Conservation (phyloP, 2,797 vertebrate species). For the Furcifer pardalis region DNA sequence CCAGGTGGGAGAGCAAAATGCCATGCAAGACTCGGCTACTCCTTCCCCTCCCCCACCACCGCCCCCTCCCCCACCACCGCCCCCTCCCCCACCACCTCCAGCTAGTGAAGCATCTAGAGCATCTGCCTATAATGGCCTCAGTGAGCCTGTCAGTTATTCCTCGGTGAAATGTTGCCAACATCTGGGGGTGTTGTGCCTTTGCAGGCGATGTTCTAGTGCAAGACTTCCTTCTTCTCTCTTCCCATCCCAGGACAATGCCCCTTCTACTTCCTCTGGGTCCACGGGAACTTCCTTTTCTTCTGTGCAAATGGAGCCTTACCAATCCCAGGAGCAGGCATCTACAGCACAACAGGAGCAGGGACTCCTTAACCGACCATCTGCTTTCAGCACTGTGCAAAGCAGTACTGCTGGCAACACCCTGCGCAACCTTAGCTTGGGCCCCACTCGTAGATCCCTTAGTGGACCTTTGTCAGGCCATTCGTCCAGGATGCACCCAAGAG, state of each 20-base stretch:
- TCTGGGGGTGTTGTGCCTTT: slow-evolving; percentile 94
- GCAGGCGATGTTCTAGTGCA: slow-evolving; percentile 89
- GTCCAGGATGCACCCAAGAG: slow-evolving; percentile 80
- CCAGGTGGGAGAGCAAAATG: slow-evolving; percentile 85
- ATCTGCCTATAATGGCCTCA: slow-evolving; percentile 84
- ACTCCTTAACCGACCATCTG: slow-evolving; percentile 88
- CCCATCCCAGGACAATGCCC: slow-evolving; percentile 75
- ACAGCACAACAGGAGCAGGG: slow-evolving; percentile 81
- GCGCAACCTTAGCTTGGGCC: slow-evolving; percentile 84
- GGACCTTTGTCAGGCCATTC: slow-evolving; percentile 81
- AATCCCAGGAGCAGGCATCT: slow-evolving; percentile 82
- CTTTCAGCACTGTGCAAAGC: slow-evolving; percentile 97
- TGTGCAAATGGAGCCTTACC: slow-evolving; percentile 90
- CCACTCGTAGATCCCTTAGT: slow-evolving; percentile 80
- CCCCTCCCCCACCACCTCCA: slow-evolving; percentile 82
- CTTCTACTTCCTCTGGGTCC: slow-evolving; percentile 77
- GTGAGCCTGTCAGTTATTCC: slow-evolving; percentile 83
- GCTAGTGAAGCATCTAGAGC: slow-evolving; percentile 84
- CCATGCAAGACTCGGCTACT: slow-evolving; percentile 82
- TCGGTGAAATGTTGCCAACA: slow-evolving; percentile 93
- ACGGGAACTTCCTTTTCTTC: slow-evolving; percentile 89
- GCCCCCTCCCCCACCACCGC: slow-evolving; percentile 71
- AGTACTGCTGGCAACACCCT: slow-evolving; percentile 86
- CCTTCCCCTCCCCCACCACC: slow-evolving; percentile 82
- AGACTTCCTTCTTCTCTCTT: slow-evolving; percentile 83